A percentile compares a stretch with the other conserved stretches of the same genome.
These are phyloP conservation scores for Cyprinodon diabolis DNA, from an alignment of 2,797 vertebrate species.

Conservation along the genomic window DNA sequence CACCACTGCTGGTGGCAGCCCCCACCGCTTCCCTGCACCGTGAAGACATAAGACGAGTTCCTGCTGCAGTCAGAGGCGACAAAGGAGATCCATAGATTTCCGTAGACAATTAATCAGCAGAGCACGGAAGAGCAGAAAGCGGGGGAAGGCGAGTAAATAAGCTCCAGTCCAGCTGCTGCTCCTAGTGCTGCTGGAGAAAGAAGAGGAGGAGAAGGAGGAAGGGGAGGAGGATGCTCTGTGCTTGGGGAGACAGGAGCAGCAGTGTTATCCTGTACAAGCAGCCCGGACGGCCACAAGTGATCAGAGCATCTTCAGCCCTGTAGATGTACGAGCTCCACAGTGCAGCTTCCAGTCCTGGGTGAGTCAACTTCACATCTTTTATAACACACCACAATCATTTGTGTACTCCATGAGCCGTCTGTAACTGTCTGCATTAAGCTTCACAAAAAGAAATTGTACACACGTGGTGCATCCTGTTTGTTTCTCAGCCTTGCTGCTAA, in stretches of 20 bases:
- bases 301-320: conserved; percentile 41
- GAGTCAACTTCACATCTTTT: conserved; percentile 62
- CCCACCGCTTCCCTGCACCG: conserved; percentile 39
- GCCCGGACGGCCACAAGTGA: conserved; percentile 39
- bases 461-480: neutral
- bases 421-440: conserved; percentile 10
- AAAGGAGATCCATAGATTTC: conserved; percentile 26
- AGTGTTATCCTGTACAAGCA: conserved; percentile 34
- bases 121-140: conserved; percentile 1
- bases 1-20: conserved; percentile 48
- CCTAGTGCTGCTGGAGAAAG: conserved; percentile 22
- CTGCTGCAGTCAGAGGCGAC: conserved; percentile 42
- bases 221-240: conserved; percentile 40
- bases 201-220: conserved; percentile 29
- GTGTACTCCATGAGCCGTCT: conserved; percentile 15
- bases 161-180: conserved; percentile 56
- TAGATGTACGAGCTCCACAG: conserved; percentile 66
- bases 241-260: conserved; percentile 43
- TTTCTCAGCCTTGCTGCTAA: conserved; percentile 23
- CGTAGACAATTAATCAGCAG: conserved; percentile 39
- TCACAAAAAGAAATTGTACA: neutral
- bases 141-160: conserved; percentile 47
- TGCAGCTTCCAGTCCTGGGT: conserved; percentile 75
- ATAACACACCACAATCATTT: conserved; percentile 8
- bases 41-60: conserved; percentile 40